phyloP scores from a whole-genome alignment of 2,888 invertebrate species.

The Apamea epomidion region DNA sequence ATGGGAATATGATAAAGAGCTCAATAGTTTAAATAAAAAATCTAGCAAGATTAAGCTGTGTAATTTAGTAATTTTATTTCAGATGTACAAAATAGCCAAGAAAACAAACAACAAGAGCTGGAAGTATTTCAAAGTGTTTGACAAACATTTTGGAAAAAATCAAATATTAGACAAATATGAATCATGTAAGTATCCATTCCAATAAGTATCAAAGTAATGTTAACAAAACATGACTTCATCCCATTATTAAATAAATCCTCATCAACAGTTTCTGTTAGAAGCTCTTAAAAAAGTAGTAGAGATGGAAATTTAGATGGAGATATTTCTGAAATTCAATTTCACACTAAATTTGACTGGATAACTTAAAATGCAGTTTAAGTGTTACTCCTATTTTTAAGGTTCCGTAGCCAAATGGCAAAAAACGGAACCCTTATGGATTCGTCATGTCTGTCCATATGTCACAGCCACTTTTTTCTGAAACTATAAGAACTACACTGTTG shows the following conservation, averaged over 20 bases:
- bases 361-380: background rate
- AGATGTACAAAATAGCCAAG: conserved; percentile 87
- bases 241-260: background rate
- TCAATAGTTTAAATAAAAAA: too few relatives aligned
- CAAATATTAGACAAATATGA: conserved; percentile 86
- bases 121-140: conserved; percentile 86
- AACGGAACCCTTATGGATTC: too few relatives aligned
- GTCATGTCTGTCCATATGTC: too few relatives aligned
- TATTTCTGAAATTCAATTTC: too few relatives aligned
- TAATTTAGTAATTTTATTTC: conserved; percentile 37
- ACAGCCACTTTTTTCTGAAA: too few relatives aligned
- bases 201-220: conserved; percentile 19
- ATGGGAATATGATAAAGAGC: background rate
- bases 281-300: background rate
- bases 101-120: conserved; percentile 83
- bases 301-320: background rate
- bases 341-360: background rate
- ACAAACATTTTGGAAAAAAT: conserved; percentile 84
- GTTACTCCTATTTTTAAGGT: too few relatives aligned
- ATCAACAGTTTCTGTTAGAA: background rate
- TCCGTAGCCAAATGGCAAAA: too few relatives aligned
- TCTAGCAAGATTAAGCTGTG: too few relatives aligned
- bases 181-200: conserved; percentile 80
- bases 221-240: background rate
- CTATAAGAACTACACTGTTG: too few relatives aligned